Conservation (phyloP, 2,888 invertebrate genomes). For the Anthophora plumipes region DNA sequence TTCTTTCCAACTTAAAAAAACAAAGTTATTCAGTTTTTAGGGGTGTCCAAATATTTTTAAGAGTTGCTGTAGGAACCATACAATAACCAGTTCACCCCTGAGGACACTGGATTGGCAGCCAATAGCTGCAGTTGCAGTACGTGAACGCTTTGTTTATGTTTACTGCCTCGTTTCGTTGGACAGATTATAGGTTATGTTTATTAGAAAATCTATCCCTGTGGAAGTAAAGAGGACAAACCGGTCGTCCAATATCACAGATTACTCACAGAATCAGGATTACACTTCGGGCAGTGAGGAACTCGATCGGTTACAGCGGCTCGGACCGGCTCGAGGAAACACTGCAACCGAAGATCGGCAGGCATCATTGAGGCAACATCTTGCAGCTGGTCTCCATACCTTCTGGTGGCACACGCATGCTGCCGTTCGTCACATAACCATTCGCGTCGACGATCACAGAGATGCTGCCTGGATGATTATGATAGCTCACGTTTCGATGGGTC, state of each 20-base stretch:
- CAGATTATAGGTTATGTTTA: too few species aligned
- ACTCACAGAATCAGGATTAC: constrained; percentile 67
- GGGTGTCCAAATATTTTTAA: too few species aligned
- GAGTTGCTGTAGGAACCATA: too few species aligned
- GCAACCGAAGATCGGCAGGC: constrained; percentile 80
- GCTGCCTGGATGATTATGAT: constrained; percentile 73
- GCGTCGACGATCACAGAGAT: constrained; percentile 81
- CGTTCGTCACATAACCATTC: constrained; percentile 86
- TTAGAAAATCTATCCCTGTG: background rate
- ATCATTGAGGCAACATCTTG: constrained; percentile 82
- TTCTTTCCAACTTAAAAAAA: too few species aligned
- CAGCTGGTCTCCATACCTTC: constrained; percentile 86
- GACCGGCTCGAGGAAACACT: constrained; percentile 72
- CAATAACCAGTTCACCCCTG: too few species aligned
- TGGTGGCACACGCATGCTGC: constrained; percentile 86
- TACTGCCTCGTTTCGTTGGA: too few species aligned
- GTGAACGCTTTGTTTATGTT: too few species aligned
- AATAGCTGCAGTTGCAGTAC: too few species aligned
- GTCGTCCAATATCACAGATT: background rate
- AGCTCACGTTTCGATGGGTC: constrained; percentile 73
- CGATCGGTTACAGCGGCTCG: constrained; percentile 73
- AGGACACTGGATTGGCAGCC: too few species aligned
- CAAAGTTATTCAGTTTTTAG: too few species aligned
- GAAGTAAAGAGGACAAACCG: background rate
- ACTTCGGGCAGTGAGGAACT: constrained; percentile 60